These are phyloP conservation scores for Craseonycteris thonglongyai DNA, from an alignment of 2,113 vertebrate species.

Conservation along the genomic window DNA sequence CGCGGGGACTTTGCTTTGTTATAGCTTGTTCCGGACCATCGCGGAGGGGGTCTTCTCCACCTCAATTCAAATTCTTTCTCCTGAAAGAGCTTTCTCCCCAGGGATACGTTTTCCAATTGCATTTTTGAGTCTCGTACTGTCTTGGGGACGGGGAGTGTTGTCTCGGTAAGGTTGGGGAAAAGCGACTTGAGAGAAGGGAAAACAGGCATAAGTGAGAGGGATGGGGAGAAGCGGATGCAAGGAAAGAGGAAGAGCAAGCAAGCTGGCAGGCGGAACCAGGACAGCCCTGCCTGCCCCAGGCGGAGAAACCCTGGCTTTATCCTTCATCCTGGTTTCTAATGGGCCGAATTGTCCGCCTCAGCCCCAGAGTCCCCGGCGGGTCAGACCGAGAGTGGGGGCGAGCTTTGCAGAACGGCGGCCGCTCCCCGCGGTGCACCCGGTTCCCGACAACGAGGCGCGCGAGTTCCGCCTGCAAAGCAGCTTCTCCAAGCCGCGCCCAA, in stretches of 20 bases:
- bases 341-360: neutral
- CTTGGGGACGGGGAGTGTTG: neutral
- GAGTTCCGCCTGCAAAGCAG: neutral
- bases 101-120: neutral
- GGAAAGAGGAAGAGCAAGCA: neutral
- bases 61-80: neutral
- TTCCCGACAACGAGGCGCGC: neutral
- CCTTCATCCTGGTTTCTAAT: neutral
- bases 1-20: slow-evolving; percentile 52
- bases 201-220: neutral
- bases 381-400: neutral
- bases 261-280: neutral
- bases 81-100: slow-evolving; percentile 11
- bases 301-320: neutral
- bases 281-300: neutral
- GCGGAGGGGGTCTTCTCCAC: slow-evolving; percentile 47
- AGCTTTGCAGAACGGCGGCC: neutral
- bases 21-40: neutral
- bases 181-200: neutral
- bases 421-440: neutral
- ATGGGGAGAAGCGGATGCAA: neutral
- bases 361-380: neutral
- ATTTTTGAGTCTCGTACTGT: neutral
- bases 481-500: neutral
- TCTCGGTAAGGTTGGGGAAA: neutral